Base-by-base conservation (phyloP, 2,113 vertebrate species). In the Dasyprocta punctata region DNA sequence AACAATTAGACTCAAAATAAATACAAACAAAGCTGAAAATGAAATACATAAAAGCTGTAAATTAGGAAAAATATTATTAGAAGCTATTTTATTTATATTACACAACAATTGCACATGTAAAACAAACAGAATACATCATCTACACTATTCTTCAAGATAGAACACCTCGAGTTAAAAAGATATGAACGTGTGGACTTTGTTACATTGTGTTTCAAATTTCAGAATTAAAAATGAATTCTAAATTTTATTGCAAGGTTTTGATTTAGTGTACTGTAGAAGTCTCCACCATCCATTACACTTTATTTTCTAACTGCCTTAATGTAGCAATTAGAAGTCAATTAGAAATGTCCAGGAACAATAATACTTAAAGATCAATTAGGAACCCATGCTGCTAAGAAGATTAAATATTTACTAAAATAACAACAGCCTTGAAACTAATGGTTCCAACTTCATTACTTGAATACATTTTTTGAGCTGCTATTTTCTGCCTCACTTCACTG, bases 401-500 rank as follows among this genome's bases (percentile, higher is more conserved):
- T 98, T 98, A 98, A 98, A 98, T 98, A 98, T 99, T 99, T 99
- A 98, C 98, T 98, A 98, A 98, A 98, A 98, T 98, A 98, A 98
- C 96, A 98, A 98, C 97, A 98, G 97, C 97, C 96, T 98, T 98
- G 98, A 98, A 98, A 98, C 97, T 98, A 98, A 98, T 98, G 98
- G 97, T 96, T 99, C 96, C 97, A 98, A 98, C 97, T 98, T 98
- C 98, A 98, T 99, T 99, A 98, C 97, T 98, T 96, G 97, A 94
- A 98, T 98, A 97, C 7, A 1, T 97, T 98, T 97, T 98, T 98
- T 96, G 97, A 98, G 95, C 97, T 98, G 98, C 97, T 98, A 97
- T 99, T 99, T 99, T 99, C 98, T 99, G 98, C 98, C 98, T 99
- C 98, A 83, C 98, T 99, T 99, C 98, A 98, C 98, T 98, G 98